Evolutionary conservation across 2,797 vertebrate species (phyloP), one percentile per base, ranked within the genome.

Genomic region (Sebastes steindachneri): DNA sequence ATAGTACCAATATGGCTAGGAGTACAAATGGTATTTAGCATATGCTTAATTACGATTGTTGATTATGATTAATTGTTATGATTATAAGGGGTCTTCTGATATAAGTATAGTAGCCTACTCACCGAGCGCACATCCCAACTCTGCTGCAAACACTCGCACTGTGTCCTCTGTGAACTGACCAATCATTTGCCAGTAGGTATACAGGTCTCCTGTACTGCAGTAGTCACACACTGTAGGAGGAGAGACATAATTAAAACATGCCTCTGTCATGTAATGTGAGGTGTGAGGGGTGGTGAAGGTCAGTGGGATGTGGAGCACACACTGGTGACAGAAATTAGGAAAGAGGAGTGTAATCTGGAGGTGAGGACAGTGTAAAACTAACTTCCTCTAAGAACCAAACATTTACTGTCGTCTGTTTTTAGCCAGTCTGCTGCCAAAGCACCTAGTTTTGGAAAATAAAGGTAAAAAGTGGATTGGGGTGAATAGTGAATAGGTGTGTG

Each of bases 41-140:
- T 48, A 48, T 48, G 17, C 17, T 48, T 48, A 48, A 48, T 48
- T 48, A 48, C 7, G 45, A 48, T 48, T 19, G 45, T 48, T 19
- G 45, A 48, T 48, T 48, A 48, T 19, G 17, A 48, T 48, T 48
- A 48, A 48, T 48, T 48, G 45, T 48, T 48, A 48, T 19, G 7
- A 48, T 19, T 48, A 48, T 48, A 17, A 48, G 17, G 45, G 45
- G 45, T 45, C 15, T 15, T 45, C 41, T 45, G 41, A 15, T 37
- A 12, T 21, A 15, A 41, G 9, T 53, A 35, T 59, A 10, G 41
- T 25, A 37, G 53, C 3, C 33, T 71, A 95, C 97, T 94, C 90
- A 98, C 97, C 97, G 3, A 98, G 94, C 5, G 97, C 97, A 86
- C 96, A 95, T 37, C 97, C 96, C 90, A 99, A 72, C 81, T 99